Conservation (phyloP, 2,113 vertebrate genomes). For the Shinisaurus crocodilurus region DNA sequence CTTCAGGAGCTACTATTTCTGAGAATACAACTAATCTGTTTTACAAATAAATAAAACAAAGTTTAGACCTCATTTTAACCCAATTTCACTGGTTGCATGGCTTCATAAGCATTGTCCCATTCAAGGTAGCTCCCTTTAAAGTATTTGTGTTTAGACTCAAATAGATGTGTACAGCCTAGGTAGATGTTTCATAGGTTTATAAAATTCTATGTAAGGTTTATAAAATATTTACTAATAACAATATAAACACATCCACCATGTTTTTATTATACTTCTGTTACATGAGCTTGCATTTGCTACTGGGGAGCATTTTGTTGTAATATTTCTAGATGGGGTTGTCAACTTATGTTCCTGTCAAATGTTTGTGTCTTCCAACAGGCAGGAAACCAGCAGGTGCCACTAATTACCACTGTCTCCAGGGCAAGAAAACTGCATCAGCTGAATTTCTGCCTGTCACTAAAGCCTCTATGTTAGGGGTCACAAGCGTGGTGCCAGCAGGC, state of each 20-base stretch:
- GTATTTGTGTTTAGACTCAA: background rate
- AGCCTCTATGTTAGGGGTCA: too few relatives aligned
- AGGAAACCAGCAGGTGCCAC: background rate
- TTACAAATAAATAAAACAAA: background rate
- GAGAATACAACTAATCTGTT: background rate
- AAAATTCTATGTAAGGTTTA: background rate
- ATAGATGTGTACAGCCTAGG: background rate
- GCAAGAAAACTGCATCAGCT: background rate
- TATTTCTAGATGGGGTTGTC: background rate
- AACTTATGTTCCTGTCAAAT: too few relatives aligned
- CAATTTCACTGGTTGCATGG: background rate
- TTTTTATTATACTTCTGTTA: background rate
- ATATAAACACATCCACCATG: background rate
- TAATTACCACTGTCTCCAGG: background rate
- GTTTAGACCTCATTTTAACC: background rate
- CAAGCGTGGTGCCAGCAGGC: too few relatives aligned
- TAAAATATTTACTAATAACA: background rate
- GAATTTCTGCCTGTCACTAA: background rate
- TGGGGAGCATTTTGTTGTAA: background rate
- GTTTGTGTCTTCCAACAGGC: background rate
- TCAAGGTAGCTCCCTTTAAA: background rate
- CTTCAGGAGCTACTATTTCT: background rate
- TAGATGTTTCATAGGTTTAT: too few relatives aligned
- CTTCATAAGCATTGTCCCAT: background rate
- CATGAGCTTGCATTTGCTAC: background rate